Conservation (phyloP, 2,888 invertebrate species). For the Bimastos eiseni region DNA sequence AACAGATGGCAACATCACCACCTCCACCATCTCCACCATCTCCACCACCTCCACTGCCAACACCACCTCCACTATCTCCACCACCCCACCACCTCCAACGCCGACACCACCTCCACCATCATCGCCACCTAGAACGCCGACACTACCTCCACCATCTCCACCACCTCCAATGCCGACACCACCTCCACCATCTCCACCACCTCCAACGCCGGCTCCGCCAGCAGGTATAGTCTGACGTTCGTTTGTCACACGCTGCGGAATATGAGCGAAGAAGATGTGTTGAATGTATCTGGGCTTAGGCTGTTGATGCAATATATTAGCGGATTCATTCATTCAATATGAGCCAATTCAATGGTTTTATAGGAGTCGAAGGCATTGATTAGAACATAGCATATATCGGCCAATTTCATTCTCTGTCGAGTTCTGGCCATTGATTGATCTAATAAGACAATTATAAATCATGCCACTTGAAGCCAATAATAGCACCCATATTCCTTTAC, state of each 20-base stretch:
- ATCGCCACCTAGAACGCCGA: too few relatives aligned
- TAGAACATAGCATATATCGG: background rate
- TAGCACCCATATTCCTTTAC: too few relatives aligned
- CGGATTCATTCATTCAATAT: too few relatives aligned
- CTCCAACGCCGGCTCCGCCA: too few relatives aligned
- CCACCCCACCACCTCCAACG: background rate
- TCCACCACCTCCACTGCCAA: background rate
- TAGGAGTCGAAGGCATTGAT: background rate
- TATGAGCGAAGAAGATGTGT: background rate
- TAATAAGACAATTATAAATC: too few relatives aligned
- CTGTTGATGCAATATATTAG: background rate
- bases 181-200: too few relatives aligned
- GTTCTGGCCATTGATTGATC: too few relatives aligned
- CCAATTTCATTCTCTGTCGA: too few relatives aligned
- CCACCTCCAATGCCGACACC: too few relatives aligned
- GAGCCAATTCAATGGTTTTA: background rate
- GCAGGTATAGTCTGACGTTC: background rate
- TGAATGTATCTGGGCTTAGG: background rate
- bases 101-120: background rate
- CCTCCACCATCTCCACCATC: background rate
- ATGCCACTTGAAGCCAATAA: too few relatives aligned
- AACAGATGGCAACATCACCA: background rate
- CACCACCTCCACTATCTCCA: background rate
- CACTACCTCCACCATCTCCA: too few relatives aligned
- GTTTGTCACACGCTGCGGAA: background rate